Percentiles rank a stretch among this genome's conserved stretches.
Evolutionary conservation across 2,113 vertebrate genomes (phyloP).

Genomic region (Limanda limanda): DNA sequence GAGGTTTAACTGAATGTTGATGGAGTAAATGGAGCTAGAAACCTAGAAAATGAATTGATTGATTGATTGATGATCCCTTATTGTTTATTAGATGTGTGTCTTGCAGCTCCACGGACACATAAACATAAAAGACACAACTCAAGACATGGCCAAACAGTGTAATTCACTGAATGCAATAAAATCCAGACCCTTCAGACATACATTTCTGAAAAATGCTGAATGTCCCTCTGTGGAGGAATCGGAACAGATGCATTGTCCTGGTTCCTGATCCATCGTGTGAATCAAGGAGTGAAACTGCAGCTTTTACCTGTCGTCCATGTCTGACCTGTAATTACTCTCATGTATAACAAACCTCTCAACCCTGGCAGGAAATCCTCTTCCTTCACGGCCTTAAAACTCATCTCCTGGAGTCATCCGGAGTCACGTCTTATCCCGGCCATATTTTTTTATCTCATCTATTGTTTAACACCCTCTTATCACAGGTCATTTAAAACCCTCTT

Average conservation of each 20-base stretch:
- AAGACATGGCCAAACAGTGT: neutral
- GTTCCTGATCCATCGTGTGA: constrained; percentile 31
- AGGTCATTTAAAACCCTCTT: neutral
- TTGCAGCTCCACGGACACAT: too few relatives aligned
- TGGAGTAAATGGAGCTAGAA: too few relatives aligned
- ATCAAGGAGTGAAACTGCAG: constrained; percentile 20
- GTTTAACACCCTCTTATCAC: neutral
- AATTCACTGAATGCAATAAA: neutral
- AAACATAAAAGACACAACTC: too few relatives aligned
- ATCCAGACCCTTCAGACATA: neutral
- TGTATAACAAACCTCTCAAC: constrained; percentile 9
- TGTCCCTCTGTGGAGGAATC: constrained; percentile 36
- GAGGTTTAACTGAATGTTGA: neutral
- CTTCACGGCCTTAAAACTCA: neutral
- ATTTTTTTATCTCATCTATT: neutral
- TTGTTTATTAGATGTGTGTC: neutral
- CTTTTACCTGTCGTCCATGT: neutral
- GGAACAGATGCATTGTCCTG: neutral
- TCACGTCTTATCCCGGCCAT: neutral
- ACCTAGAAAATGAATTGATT: neutral
- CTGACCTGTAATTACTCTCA: constrained; percentile 2
- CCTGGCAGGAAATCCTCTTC: neutral
- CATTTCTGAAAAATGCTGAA: constrained; percentile 34
- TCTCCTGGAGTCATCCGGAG: neutral
- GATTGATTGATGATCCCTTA: neutral